Percentiles rank a stretch among this genome's conserved stretches.
phyloP scores from a whole-genome alignment of 2,113 vertebrate genomes.

The Siniperca knerii region DNA sequence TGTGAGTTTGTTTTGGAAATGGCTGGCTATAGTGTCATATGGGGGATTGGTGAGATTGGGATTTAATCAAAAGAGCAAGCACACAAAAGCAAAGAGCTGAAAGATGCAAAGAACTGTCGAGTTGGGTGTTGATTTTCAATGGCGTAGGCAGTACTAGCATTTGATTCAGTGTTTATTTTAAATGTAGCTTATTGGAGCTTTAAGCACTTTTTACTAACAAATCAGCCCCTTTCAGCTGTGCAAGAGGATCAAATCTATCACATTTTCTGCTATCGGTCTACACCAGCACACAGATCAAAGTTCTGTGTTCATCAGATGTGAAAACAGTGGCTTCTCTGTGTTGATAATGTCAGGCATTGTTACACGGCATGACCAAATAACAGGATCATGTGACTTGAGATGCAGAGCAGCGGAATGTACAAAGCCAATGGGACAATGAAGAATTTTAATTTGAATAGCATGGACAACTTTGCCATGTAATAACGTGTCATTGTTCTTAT shows the following conservation, averaged over 20 bases:
- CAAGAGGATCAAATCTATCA: background rate
- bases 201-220: background rate
- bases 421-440: conserved; percentile 9
- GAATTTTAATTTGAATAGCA: background rate
- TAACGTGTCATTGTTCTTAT: background rate
- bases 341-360: conserved; percentile 57
- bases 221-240: background rate
- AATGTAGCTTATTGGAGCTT: background rate
- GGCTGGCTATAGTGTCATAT: background rate
- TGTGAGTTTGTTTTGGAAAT: conserved; percentile 4
- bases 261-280: background rate
- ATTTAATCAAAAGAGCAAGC: conserved; percentile 5
- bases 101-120: background rate
- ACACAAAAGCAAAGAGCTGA: background rate
- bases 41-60: background rate
- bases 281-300: conserved; percentile 16
- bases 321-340: conserved; percentile 51
- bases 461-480: background rate
- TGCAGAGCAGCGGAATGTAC: conserved; percentile 25
- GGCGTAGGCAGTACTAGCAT: too few species aligned
- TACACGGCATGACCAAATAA: conserved; percentile 46
- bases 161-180: background rate
- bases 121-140: background rate
- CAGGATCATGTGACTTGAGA: conserved; percentile 37
- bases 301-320: conserved; percentile 17